phyloP scores from a whole-genome alignment of 2,113 vertebrate species.

The Cryptotis parvus region DNA sequence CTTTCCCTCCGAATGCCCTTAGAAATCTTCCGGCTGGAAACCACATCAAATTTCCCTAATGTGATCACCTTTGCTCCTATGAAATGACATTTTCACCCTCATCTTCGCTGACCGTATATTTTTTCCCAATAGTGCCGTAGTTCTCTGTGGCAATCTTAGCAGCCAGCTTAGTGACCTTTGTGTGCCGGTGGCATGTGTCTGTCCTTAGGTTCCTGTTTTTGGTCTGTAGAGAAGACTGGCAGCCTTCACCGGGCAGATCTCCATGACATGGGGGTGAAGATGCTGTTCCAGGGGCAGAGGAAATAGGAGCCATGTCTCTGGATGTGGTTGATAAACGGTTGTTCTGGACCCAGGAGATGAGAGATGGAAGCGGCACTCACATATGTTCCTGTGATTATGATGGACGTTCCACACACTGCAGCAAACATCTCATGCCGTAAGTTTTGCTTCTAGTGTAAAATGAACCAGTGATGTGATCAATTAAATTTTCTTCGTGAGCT shows the following conservation, averaged over 20 bases:
- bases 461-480: neutral
- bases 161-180: too few relatives aligned
- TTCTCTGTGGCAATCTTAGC: too few relatives aligned
- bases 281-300: conserved; percentile 86
- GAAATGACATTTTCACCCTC: too few relatives aligned
- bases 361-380: conserved; percentile 77
- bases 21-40: neutral
- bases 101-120: too few relatives aligned
- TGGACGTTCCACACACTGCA: conserved; percentile 86
- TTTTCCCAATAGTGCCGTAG: too few relatives aligned
- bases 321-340: conserved; percentile 89
- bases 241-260: conserved; percentile 88
- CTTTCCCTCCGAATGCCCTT: neutral
- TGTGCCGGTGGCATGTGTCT: neutral
- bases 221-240: conserved; percentile 89
- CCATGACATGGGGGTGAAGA: conserved; percentile 77
- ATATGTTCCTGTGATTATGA: conserved; percentile 92
- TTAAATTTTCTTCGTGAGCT: neutral
- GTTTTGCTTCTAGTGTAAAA: conserved; percentile 70
- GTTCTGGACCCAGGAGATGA: conserved; percentile 91
- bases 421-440: conserved; percentile 87
- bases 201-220: conserved; percentile 92
- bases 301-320: conserved; percentile 86
- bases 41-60: neutral
- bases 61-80: neutral